Evolutionary conservation across 2,113 vertebrate species (phyloP).

Genomic region (Hippocampus abdominalis): DNA sequence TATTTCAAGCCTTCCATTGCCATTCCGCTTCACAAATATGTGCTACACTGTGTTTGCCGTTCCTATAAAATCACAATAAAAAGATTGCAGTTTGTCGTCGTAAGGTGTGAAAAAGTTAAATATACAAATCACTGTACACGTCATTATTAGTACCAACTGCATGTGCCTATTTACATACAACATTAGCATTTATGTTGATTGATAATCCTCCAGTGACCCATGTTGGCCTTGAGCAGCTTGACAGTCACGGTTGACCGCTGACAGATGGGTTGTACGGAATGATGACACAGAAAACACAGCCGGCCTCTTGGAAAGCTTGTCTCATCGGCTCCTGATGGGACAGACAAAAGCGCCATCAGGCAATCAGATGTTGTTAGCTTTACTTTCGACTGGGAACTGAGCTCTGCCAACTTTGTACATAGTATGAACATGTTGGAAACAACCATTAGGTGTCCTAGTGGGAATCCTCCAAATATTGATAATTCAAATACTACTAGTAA

Average conservation of each 20-base stretch:
- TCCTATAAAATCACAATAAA: no score
- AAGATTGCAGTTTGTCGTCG: no score
- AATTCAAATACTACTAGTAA: neutral
- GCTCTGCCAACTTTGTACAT: neutral
- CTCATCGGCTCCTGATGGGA: slow-evolving; percentile 75
- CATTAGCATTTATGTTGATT: neutral
- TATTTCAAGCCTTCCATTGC: no score
- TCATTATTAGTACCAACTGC: neutral
- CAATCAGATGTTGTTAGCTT: neutral
- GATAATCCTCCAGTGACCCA: neutral
- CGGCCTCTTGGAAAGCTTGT: slow-evolving; percentile 77
- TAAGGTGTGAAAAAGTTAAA: no score
- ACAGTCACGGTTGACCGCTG: slow-evolving; percentile 12
- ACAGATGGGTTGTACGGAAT: slow-evolving; percentile 65
- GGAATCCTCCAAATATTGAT: neutral
- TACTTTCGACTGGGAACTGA: neutral
- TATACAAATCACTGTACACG: no score
- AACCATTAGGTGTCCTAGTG: neutral
- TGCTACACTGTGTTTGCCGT: no score
- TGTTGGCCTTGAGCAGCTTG: slow-evolving; percentile 1
- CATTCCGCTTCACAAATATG: no score
- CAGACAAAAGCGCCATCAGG: slow-evolving; percentile 31
- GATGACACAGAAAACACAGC: slow-evolving; percentile 78
- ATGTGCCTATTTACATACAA: neutral
- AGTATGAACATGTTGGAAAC: no score